A percentile compares a stretch with the other conserved stretches of the same genome.
phyloP scores from a whole-genome alignment of 2,888 invertebrate species.

The Mylabris sibirica region DNA sequence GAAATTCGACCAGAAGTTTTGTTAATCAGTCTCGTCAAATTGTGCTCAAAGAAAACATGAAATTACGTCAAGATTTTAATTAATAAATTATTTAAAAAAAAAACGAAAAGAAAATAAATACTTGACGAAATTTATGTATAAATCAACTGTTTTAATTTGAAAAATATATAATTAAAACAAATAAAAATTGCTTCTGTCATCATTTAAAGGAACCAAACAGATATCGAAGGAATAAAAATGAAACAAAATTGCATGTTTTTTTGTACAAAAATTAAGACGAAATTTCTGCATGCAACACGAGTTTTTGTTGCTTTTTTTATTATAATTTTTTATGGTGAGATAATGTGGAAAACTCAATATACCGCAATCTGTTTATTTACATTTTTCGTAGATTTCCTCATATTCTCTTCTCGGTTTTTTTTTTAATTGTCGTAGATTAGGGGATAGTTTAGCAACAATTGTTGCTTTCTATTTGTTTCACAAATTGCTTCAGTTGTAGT shows the following conservation, averaged over 20 bases:
- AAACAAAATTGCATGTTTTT: not conserved
- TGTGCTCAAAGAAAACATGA: slow-evolving; percentile 13
- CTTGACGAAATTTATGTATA: slow-evolving; percentile 9
- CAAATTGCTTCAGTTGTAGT: not conserved
- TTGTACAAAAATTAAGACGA: not conserved
- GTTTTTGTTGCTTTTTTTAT: not conserved
- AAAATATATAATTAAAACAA: not conserved
- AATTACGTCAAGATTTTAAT: slow-evolving; percentile 21
- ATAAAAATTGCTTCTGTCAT: not conserved
- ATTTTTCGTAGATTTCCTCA: not conserved
- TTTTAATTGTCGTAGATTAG: not conserved
- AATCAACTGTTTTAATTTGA: not conserved
- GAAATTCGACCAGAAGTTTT: slow-evolving; percentile 28
- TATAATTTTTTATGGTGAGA: not conserved
- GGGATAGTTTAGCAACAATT: not conserved
- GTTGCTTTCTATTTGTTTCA: not conserved
- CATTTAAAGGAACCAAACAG: not conserved
- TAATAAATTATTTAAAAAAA: not conserved
- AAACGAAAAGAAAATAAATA: not conserved
- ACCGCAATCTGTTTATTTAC: not conserved
- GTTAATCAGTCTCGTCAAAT: slow-evolving; percentile 16
- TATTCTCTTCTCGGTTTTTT: not conserved
- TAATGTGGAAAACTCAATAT: not conserved
- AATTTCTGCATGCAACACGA: not conserved
- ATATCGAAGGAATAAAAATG: not conserved